A percentile compares a stretch with the other conserved stretches of the same genome.
phyloP scores from a whole-genome alignment of 2,113 vertebrate genomes.

The Haemorhous mexicanus region DNA sequence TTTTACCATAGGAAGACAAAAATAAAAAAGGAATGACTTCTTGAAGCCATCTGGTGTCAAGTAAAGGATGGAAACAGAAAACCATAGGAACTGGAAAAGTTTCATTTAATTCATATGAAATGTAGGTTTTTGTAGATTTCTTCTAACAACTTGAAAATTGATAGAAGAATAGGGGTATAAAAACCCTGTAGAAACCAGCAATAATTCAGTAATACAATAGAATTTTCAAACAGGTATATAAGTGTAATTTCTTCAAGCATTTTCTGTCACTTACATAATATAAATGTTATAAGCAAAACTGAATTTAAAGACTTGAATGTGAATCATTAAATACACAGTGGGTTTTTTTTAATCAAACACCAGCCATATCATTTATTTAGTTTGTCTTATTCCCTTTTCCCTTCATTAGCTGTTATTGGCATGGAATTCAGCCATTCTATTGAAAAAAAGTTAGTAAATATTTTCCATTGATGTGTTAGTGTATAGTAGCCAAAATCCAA shows the following conservation, averaged over 20 bases:
- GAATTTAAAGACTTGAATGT: background rate
- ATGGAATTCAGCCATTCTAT: background rate
- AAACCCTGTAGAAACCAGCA: background rate
- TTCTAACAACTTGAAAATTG: background rate
- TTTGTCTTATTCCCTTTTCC: background rate
- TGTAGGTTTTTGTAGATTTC: background rate
- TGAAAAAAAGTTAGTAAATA: background rate
- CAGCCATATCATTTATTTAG: background rate
- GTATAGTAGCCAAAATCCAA: background rate
- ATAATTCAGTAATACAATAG: background rate
- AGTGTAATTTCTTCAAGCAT: background rate
- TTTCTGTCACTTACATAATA: background rate
- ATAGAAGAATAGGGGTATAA: background rate
- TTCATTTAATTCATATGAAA: background rate
- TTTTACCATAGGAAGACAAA: fast-evolving
- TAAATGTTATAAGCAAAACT: background rate
- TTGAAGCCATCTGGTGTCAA: background rate
- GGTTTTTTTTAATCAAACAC: background rate
- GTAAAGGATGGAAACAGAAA: background rate
- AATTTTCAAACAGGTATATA: background rate
- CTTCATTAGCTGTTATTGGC: background rate
- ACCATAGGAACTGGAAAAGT: background rate
- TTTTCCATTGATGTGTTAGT: background rate
- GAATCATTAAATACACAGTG: background rate
- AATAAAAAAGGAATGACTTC: background rate